phyloP scores from a whole-genome alignment of 2,797 vertebrate genomes.

The Pipistrellus kuhlii region DNA sequence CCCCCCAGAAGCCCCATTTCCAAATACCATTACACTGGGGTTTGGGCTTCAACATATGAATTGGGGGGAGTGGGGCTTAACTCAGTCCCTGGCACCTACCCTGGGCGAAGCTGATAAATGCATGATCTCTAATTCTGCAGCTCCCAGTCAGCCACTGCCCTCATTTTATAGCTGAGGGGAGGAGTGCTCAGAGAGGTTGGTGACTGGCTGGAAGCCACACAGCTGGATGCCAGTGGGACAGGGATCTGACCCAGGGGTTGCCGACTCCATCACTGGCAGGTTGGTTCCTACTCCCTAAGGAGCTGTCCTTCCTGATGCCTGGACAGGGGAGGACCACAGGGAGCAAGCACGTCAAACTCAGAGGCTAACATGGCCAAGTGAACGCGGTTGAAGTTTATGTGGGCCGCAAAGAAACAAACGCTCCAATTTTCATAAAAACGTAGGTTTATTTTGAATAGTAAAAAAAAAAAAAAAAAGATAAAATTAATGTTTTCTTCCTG shows the following conservation, averaged over 20 bases:
- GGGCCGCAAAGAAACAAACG: no score
- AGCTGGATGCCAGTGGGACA: neutral
- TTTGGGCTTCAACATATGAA: neutral
- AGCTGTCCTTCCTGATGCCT: neutral
- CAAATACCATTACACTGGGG: neutral
- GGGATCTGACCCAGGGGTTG: neutral
- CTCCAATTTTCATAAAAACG: no score
- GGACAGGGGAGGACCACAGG: neutral
- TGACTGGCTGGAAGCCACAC: neutral
- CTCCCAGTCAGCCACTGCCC: neutral
- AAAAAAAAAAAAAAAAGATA: no score
- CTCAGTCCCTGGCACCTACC: neutral
- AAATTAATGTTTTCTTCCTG: no score
- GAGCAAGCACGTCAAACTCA: no score
- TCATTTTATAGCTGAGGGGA: neutral
- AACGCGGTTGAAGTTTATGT: no score
- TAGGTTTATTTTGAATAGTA: no score
- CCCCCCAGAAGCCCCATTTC: neutral
- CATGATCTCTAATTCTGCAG: fast-evolving
- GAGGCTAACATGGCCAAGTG: no score
- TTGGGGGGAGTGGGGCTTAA: neutral
- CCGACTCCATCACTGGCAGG: neutral
- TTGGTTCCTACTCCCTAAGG: neutral
- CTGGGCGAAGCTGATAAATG: neutral
- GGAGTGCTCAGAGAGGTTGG: neutral